Conservation (phyloP, 2,113 vertebrate genomes). For the Aplodontia rufa region DNA sequence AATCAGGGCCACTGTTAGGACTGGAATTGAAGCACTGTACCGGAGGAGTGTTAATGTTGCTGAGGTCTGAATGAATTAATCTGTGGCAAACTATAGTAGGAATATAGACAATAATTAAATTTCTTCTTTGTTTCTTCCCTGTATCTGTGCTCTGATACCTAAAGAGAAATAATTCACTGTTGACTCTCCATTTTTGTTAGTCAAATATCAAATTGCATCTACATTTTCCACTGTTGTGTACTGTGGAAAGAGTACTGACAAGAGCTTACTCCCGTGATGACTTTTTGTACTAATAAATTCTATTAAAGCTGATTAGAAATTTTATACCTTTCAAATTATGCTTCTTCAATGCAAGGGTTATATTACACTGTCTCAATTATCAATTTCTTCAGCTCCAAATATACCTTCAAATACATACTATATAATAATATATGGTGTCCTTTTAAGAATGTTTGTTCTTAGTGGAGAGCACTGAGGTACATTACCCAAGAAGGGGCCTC, state of each 20-base stretch:
- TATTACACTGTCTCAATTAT: background rate
- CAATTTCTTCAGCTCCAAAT: background rate
- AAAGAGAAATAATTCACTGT: background rate
- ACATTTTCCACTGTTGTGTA: background rate
- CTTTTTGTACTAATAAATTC: background rate
- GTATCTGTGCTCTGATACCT: background rate
- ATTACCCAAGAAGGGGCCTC: background rate
- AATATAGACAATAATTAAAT: background rate
- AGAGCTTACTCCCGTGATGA: background rate
- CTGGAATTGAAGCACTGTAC: background rate
- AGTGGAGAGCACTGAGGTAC: background rate
- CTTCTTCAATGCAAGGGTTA: background rate
- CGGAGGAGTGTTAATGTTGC: background rate
- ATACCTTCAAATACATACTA: background rate
- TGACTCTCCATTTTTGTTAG: background rate
- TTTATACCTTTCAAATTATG: background rate
- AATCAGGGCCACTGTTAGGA: background rate
- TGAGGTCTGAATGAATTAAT: background rate
- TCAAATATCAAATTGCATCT: background rate
- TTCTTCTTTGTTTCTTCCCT: background rate
- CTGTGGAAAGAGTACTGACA: background rate
- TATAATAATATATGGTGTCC: background rate
- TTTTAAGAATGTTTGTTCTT: background rate
- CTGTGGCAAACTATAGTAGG: background rate
- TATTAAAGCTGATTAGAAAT: background rate